These are phyloP conservation scores for Pungitius pungitius DNA, from an alignment of 2,113 vertebrate species.

Conservation along the genomic window DNA sequence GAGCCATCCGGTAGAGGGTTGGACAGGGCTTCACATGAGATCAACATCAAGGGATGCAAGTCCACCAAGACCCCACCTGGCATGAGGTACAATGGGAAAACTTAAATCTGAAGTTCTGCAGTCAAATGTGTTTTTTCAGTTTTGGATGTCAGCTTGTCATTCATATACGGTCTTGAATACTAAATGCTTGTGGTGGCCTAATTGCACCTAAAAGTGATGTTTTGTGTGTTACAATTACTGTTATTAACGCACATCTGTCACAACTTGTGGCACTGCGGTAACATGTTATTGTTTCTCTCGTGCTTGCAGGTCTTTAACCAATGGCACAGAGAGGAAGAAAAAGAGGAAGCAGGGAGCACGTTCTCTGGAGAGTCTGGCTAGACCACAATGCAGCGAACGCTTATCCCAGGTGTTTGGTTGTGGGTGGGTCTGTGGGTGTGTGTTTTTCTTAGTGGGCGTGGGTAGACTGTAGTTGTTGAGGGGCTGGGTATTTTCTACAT, in stretches of 20 bases:
- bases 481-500: constrained; percentile 1
- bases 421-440: neutral
- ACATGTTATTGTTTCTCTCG: constrained; percentile 36
- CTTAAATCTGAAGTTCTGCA: neutral
- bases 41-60: constrained; percentile 97
- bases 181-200: neutral
- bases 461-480: constrained; percentile 10
- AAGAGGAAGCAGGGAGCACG: constrained; percentile 87
- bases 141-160: neutral
- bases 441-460: constrained; percentile 7
- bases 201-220: neutral
- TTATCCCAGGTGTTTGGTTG: constrained; percentile 71
- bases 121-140: neutral
- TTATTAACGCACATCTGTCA: constrained; percentile 15
- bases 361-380: constrained; percentile 85
- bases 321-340: constrained; percentile 90
- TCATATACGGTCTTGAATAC: neutral
- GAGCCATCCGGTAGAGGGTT: constrained; percentile 86
- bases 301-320: constrained; percentile 83
- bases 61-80: constrained; percentile 86
- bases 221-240: neutral
- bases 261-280: constrained; percentile 25
- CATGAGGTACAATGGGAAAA: constrained; percentile 81
- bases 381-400: constrained; percentile 73
- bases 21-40: constrained; percentile 92